Percentiles rank a stretch among this genome's conserved stretches.
These are phyloP conservation scores for Heliocidaris tuberculata DNA, from an alignment of 35 echinoderm and acorn worm species.

Conservation along the genomic window DNA sequence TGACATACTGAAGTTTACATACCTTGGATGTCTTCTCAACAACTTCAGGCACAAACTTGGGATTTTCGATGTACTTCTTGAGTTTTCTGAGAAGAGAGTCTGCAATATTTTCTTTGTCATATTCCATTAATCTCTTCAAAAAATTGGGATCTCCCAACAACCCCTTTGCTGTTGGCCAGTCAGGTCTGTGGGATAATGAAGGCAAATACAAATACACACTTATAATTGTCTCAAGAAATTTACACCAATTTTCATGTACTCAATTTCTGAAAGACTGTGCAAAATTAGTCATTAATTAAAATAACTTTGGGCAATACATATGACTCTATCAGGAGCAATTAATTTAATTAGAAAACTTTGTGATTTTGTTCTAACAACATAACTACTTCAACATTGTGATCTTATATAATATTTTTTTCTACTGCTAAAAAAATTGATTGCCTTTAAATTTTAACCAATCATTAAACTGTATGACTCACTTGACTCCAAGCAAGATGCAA, in stretches of 20 bases:
- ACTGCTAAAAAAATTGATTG: too few species aligned
- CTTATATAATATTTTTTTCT: too few species aligned
- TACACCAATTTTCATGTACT: too few species aligned
- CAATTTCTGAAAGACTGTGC: too few species aligned
- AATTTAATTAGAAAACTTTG: too few species aligned
- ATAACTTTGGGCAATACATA: too few species aligned
- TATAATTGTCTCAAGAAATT: too few species aligned
- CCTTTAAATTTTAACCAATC: neutral
- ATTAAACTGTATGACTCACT: slow-evolving; percentile 65
- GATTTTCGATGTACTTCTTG: slow-evolving; percentile 99
- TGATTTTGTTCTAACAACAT: too few species aligned
- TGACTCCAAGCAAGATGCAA: slow-evolving; percentile 80
- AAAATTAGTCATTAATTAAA: too few species aligned
- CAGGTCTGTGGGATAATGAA: slow-evolving; percentile 66
- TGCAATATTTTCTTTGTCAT: slow-evolving; percentile 94
- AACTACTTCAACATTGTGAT: too few species aligned
- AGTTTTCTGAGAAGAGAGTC: slow-evolving; percentile 85
- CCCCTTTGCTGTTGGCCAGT: slow-evolving; percentile 87
- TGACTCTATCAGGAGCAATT: too few species aligned
- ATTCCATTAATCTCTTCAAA: slow-evolving; percentile 87
- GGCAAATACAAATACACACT: neutral
- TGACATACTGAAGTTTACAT: neutral
- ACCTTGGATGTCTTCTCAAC: slow-evolving; percentile 99
- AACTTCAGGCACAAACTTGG: slow-evolving; percentile 86
- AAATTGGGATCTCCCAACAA: slow-evolving; percentile 85